A percentile compares a stretch with the other conserved stretches of the same genome.
Evolutionary conservation across 1,140 invertebrate genomes (phyloP).

Genomic region (Microplitis mediator): DNA sequence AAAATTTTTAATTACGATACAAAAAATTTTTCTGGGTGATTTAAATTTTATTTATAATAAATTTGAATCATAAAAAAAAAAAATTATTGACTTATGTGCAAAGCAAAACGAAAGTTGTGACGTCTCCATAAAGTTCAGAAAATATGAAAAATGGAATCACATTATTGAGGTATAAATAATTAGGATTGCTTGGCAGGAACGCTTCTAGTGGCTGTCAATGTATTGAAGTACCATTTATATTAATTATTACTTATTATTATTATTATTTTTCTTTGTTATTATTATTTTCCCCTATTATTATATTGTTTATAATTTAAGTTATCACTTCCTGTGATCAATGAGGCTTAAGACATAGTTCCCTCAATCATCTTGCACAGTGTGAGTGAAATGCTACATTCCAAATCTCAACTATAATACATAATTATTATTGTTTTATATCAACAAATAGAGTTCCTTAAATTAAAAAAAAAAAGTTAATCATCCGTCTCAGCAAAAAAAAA

Average conservation of each 20-base stretch:
- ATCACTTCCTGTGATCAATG: slow-evolving; percentile 17
- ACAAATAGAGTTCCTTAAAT: slow-evolving; percentile 20
- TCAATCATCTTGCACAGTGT: slow-evolving; percentile 44
- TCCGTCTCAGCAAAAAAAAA: slow-evolving; percentile 19
- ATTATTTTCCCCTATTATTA: not conserved
- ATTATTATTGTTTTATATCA: slow-evolving; percentile 55
- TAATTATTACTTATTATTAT: slow-evolving; percentile 1
- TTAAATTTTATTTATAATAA: not conserved
- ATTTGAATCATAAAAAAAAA: not conserved
- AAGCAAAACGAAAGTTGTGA: slow-evolving; percentile 13
- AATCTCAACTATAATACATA: slow-evolving; percentile 61
- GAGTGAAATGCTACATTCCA: slow-evolving; percentile 47
- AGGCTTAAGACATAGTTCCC: slow-evolving; percentile 1
- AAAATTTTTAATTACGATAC: too few species aligned
- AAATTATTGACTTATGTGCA: not conserved
- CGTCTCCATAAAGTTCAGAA: not conserved
- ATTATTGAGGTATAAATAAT: not conserved
- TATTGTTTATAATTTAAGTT: slow-evolving; percentile 17
- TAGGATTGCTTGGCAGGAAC: slow-evolving; percentile 2
- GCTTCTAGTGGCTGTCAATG: slow-evolving; percentile 27
- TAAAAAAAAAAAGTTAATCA: not conserved
- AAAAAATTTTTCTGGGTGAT: not conserved
- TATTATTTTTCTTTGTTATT: not conserved
- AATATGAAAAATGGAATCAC: not conserved
- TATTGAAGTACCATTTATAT: slow-evolving; percentile 12